Base-by-base conservation (phyloP, 2,113 vertebrate genomes). In the Zeus faber region DNA sequence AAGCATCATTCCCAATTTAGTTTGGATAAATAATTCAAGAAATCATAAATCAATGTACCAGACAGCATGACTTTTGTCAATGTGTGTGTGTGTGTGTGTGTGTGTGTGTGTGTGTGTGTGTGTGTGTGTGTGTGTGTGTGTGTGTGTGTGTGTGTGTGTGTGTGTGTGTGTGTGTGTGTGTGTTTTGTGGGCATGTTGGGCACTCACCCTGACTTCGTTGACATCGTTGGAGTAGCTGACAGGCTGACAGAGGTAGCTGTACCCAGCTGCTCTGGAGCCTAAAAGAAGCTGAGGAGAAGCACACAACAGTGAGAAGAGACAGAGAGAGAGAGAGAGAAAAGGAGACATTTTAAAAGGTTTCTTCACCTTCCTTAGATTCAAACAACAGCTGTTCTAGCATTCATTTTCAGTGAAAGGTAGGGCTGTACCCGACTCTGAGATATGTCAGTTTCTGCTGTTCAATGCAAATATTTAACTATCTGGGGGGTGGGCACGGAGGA, bases 181-280 rank as follows among this genome's bases (percentile, higher is more conserved):
- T 22, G 20, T 29, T 29, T 4, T 29, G 27, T 29, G 27, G 27
- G 9, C 27, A 9, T 22, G 3, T 33, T 11, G 10, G 39, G 6
- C 75, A 85, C 94, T 93, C 80, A 99, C 97, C 90, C 95, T 93
- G 85, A 99, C 93, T 95, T 98, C 96, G 67, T 98, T 92, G 69
- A 93, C 89, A 41, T 99, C 92, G 62, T 93, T 88, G 49, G 97
- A 96, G 83, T 98, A 98, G 87, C 90, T 94, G 77, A 98, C 97
- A 65, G 89, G 89, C 82, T 99, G 97, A 84, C 97, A 99, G 82
- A 98, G 88, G 82, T 96, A 98, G 83, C 94, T 98, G 86, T 99
- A 99, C 47, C 94, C 93, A 29, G 95, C 95, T 72, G 94, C 91
- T 88, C 89, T 91, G 40, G 94, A 95, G 46, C 84, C 94, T 80